Conservation (phyloP, 2,888 invertebrate genomes). For the Trachelus iudaicus region DNA sequence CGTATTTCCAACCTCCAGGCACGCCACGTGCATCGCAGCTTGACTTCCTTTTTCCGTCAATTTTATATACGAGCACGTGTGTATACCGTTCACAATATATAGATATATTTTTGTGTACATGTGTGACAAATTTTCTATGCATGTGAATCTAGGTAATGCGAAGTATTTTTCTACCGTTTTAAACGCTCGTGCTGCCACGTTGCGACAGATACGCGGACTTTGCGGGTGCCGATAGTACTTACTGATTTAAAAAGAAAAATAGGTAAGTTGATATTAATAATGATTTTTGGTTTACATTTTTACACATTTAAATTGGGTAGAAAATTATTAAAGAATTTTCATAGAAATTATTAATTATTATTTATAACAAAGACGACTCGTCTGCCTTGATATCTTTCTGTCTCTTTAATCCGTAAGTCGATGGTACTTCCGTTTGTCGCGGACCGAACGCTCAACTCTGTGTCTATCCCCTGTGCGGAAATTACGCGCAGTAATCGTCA, state of each 20-base stretch:
- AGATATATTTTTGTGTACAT: neutral
- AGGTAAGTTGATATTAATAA: too few species aligned
- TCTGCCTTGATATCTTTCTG: neutral
- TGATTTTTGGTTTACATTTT: neutral
- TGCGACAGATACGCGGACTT: neutral
- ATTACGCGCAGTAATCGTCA: neutral
- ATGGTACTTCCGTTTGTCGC: neutral
- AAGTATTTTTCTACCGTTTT: neutral
- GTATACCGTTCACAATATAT: neutral
- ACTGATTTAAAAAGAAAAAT: too few species aligned
- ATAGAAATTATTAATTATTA: neutral
- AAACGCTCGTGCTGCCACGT: neutral
- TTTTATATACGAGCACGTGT: neutral
- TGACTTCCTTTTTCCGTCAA: constrained; percentile 1
- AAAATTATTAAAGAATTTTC: neutral
- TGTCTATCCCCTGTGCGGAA: neutral
- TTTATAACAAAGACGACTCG: neutral
- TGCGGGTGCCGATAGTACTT: neutral
- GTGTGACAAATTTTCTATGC: neutral
- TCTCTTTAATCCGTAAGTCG: neutral
- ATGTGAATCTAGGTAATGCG: neutral
- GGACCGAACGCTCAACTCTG: neutral
- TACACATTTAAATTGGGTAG: neutral
- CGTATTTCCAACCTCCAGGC: constrained; percentile 36
- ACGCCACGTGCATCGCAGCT: constrained; percentile 37